These are phyloP conservation scores for Thinocorus orbignyianus DNA, from an alignment of 2,113 vertebrate genomes.

Conservation along the genomic window DNA sequence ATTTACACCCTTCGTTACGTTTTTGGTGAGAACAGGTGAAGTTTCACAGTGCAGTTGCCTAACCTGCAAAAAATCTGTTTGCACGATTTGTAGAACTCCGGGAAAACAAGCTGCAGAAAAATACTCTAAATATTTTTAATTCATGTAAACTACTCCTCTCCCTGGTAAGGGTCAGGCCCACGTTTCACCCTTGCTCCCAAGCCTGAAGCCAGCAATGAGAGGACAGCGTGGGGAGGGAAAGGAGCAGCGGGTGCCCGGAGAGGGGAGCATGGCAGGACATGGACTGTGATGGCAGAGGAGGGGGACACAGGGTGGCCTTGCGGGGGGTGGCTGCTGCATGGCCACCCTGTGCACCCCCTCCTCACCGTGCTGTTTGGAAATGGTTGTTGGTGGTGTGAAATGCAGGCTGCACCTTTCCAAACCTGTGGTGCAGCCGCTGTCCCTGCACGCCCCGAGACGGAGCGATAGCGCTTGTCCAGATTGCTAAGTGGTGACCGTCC, in stretches of 20 bases:
- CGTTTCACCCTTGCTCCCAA: background rate
- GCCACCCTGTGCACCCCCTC: background rate
- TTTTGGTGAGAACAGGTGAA: conserved; percentile 2
- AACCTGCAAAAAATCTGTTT: background rate
- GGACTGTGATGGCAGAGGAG: background rate
- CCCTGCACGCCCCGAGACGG: background rate
- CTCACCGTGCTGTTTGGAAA: background rate
- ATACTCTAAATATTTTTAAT: conserved; percentile 27
- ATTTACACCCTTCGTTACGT: background rate
- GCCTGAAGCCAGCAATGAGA: background rate
- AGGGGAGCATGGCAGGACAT: background rate
- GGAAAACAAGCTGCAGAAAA: conserved; percentile 31
- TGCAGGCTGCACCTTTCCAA: background rate
- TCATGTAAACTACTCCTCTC: background rate
- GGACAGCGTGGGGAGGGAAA: background rate
- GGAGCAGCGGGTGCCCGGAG: fast-evolving
- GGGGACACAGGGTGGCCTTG: fast-evolving
- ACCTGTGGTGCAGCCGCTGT: background rate
- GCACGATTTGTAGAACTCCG: background rate
- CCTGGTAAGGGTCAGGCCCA: background rate
- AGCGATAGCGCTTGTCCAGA: background rate
- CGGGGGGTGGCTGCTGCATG: fast-evolving
- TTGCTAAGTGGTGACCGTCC: background rate
- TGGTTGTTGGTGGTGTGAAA: fast-evolving
- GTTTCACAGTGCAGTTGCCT: background rate